A percentile compares a stretch with the other conserved stretches of the same genome.
phyloP scores from a whole-genome alignment of 2,113 vertebrate genomes.

The Poecile atricapillus region DNA sequence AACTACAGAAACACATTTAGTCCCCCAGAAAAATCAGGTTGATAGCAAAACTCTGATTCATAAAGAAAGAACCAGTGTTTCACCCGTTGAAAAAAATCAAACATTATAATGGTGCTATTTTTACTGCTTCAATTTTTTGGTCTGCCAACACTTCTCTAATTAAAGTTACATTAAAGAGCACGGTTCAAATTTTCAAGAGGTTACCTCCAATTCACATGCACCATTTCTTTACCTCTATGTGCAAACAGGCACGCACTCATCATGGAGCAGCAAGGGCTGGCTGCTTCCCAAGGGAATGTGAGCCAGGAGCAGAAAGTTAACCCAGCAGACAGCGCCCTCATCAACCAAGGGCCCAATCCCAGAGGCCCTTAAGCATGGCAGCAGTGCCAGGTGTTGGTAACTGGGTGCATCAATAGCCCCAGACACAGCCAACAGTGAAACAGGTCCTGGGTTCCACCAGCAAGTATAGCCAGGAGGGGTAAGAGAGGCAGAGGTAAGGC shows the following conservation, averaged over 20 bases:
- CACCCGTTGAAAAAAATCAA: neutral
- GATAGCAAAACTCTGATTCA: neutral
- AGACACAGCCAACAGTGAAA: neutral
- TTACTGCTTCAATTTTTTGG: neutral
- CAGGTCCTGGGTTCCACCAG: neutral
- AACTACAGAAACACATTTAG: neutral
- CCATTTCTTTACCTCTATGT: neutral
- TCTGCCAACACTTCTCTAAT: neutral
- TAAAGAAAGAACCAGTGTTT: neutral
- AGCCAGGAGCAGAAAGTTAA: neutral
- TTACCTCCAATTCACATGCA: neutral
- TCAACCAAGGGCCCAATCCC: neutral
- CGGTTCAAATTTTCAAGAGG: neutral
- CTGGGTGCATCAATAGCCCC: neutral
- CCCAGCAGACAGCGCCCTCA: neutral
- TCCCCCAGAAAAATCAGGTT: neutral
- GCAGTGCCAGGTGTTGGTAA: neutral
- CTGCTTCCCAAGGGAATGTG: neutral
- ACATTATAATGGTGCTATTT: neutral
- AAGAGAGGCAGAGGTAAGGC: neutral
- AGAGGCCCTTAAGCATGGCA: neutral
- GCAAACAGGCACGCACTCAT: neutral
- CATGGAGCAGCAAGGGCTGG: neutral
- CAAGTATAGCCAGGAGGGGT: neutral
- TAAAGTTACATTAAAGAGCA: neutral